Evolutionary conservation across 2,888 invertebrate genomes (phyloP), one percentile per base, ranked within the genome.

Genomic region (Papilio demoleus): DNA sequence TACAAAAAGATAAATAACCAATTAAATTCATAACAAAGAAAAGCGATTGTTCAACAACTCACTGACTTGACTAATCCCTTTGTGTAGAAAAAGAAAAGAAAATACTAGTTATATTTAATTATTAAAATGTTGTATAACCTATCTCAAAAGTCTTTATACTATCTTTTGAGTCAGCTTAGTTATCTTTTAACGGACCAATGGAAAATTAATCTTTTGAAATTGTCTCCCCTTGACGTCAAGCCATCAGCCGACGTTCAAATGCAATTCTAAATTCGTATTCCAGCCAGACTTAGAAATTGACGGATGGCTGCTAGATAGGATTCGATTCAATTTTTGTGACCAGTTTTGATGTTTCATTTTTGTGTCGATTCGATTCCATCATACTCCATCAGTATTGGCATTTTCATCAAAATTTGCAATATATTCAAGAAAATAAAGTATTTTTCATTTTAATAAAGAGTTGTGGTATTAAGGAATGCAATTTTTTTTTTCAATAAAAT

Each of bases 231-330:
- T 24, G 9, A 53, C 53, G 14, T 31, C 9, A 11, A n/a, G n/a
- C 14, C 53, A 53, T 27, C 27, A 53, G 53, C 53, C 53, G n/a
- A n/a, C n/a, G n/a, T 27, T 27, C 31, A 8, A 53, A 53, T 53
- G 53, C 53, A 56, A 17, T 31, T 56, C 31, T 17, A 56, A 56
- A 56, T 56, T 31, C 53, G 8, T n/a, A 31, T 56, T 31, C 17
- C 14, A 56, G 17, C n/a, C 31, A 56, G 53, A 56, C 53, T 31
- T 31, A 56, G 31, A 56, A 56, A 56, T 56, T 31, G 53, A 60
- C 60, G 66, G 38, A 60, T 50, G 60, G 60, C 17, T 24, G 36
- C 9, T 38, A 47, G 66, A 61, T 47, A 50, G 66, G 6, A 24
- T 31, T 31, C 36, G 17, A 50, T 47, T 61, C 38, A 6, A 50